These are phyloP conservation scores for Aleiodes sp. DNA, from an alignment of 1,140 invertebrate genomes.

Conservation along the genomic window DNA sequence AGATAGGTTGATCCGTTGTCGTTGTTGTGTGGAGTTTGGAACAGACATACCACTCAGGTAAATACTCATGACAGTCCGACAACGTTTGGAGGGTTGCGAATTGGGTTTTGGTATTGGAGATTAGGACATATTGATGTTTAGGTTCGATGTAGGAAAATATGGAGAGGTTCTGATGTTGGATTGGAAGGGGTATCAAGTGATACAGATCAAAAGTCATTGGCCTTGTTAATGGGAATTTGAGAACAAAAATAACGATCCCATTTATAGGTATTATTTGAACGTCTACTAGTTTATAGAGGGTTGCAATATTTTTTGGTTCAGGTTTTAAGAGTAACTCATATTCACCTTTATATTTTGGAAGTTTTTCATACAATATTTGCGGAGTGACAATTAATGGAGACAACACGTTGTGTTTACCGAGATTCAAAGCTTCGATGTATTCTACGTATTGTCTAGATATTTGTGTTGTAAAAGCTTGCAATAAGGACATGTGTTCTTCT, in stretches of 20 bases:
- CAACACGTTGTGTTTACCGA: slow-evolving; percentile 46
- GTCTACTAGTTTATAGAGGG: not conserved
- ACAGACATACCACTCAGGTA: not conserved
- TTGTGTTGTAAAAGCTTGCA: slow-evolving; percentile 33
- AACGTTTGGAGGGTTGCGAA: slow-evolving; percentile 25
- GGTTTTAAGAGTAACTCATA: slow-evolving; percentile 7
- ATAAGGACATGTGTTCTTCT: slow-evolving; percentile 25
- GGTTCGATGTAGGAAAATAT: not conserved
- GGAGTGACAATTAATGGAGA: slow-evolving; percentile 46
- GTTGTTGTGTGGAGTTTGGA: not conserved
- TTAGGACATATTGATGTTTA: not conserved
- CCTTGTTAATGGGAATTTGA: not conserved
- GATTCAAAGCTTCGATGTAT: slow-evolving; percentile 42
- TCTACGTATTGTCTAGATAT: slow-evolving; percentile 45
- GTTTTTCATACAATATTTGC: slow-evolving; percentile 40
- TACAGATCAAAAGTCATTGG: not conserved
- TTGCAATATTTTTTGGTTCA: not conserved
- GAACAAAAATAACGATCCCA: not conserved
- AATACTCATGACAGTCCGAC: slow-evolving; percentile 19
- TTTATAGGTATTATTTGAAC: not conserved
- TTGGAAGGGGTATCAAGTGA: not conserved
- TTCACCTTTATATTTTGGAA: slow-evolving; percentile 38
- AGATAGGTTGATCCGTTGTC: not conserved
- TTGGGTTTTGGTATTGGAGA: slow-evolving; percentile 27
- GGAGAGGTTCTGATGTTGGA: not conserved